Evolutionary conservation across 2,797 vertebrate genomes (phyloP).

Genomic region (Sphenodon punctatus): DNA sequence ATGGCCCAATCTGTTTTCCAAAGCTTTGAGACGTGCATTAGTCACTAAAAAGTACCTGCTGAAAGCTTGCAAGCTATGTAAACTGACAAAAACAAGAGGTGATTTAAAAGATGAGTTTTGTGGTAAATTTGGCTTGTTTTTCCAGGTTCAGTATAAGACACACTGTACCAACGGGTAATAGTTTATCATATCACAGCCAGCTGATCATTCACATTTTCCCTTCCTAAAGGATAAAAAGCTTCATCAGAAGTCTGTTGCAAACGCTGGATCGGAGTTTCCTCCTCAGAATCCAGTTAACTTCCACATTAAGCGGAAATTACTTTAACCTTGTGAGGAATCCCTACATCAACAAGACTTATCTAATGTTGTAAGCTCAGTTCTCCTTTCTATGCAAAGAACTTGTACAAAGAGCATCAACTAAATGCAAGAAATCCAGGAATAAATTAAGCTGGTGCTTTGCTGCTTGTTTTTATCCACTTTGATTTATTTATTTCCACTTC

Average conservation of each 20-base stretch:
- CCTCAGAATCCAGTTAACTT: neutral
- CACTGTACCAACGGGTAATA: neutral
- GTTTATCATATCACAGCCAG: neutral
- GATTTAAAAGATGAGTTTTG: neutral
- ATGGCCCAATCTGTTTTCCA: slow-evolving; percentile 54
- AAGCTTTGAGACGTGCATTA: slow-evolving; percentile 47
- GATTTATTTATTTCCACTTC: too few species aligned
- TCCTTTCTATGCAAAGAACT: neutral
- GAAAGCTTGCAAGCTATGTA: slow-evolving; percentile 1
- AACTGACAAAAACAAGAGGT: neutral
- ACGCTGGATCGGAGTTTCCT: neutral
- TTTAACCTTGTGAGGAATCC: neutral
- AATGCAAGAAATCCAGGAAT: neutral
- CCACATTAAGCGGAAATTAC: neutral
- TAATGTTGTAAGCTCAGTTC: neutral
- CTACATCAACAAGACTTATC: neutral
- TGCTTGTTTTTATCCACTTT: neutral
- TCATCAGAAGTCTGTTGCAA: neutral
- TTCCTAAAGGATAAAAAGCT: neutral
- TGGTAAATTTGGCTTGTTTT: too few species aligned
- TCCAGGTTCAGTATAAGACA: too few species aligned
- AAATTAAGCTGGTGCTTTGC: neutral
- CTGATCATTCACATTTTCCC: neutral
- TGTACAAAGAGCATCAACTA: neutral
- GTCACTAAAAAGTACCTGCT: slow-evolving; percentile 57